phyloP scores from a whole-genome alignment of 1,140 invertebrate genomes.

The Halictus rubicundus region DNA sequence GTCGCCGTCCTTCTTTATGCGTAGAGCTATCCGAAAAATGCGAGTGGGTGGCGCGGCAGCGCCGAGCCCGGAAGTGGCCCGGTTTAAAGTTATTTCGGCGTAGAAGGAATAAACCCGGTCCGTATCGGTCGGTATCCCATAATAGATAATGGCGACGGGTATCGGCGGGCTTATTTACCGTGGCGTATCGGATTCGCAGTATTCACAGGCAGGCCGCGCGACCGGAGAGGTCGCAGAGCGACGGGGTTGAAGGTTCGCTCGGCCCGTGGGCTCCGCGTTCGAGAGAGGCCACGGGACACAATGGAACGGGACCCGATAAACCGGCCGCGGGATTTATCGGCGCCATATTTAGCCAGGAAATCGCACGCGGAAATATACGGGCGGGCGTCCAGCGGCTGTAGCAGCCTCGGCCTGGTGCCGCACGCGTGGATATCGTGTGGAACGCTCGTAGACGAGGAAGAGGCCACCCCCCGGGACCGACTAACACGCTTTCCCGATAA shows the following conservation, averaged over 20 bases:
- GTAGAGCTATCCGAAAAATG: no score
- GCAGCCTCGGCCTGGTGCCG: background rate
- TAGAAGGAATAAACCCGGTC: conserved; percentile 26
- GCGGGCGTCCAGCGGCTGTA: conserved; percentile 13
- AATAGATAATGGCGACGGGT: conserved; percentile 42
- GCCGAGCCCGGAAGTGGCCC: background rate
- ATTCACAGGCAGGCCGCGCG: conserved; percentile 41
- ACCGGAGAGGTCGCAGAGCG: background rate
- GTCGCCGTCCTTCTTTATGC: no score
- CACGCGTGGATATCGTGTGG: background rate
- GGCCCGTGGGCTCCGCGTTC: conserved; percentile 24
- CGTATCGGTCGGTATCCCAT: conserved; percentile 24
- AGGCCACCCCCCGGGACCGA: background rate
- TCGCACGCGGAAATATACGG: conserved; percentile 54
- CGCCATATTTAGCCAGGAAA: conserved; percentile 62
- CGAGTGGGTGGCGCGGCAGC: no score
- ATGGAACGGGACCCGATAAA: conserved; percentile 66
- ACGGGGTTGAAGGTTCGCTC: conserved; percentile 29
- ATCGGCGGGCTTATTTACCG: conserved; percentile 47
- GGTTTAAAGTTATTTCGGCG: conserved; percentile 15
- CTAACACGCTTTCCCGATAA: conserved; percentile 22
- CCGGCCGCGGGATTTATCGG: conserved; percentile 61
- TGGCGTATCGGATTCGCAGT: conserved; percentile 42
- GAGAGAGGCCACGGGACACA: conserved; percentile 54
- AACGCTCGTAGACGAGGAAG: background rate